phyloP scores from a whole-genome alignment of 2,113 vertebrate genomes.

The Geococcyx californianus region DNA sequence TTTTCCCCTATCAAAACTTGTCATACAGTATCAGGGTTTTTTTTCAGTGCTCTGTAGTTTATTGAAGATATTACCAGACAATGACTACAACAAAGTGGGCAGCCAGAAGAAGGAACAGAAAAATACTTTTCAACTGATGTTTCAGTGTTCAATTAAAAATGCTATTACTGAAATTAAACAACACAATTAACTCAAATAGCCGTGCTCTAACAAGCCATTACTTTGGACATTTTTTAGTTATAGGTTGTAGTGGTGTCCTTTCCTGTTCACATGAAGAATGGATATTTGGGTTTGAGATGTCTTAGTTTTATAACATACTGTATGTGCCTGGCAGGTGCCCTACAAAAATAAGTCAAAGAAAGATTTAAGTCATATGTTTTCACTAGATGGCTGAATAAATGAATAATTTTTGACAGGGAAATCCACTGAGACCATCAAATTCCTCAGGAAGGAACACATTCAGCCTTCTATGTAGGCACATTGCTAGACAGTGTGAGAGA shows the following conservation, averaged over 20 bases:
- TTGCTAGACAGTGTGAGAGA: background rate
- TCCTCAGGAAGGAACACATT: background rate
- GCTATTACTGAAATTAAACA: background rate
- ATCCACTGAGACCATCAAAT: background rate
- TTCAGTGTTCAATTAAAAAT: background rate
- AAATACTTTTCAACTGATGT: background rate
- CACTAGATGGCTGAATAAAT: background rate
- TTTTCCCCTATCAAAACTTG: background rate
- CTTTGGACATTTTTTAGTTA: background rate
- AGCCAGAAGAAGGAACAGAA: background rate
- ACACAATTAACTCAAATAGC: background rate
- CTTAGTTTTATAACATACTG: background rate
- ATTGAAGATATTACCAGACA: background rate
- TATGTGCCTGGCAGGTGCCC: background rate
- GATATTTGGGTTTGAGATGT: background rate
- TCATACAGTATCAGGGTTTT: background rate
- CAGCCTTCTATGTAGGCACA: rapidly evolving
- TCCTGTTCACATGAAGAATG: background rate
- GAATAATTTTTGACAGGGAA: background rate
- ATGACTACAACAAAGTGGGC: background rate
- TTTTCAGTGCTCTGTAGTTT: background rate
- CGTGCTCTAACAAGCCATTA: background rate
- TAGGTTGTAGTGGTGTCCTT: background rate
- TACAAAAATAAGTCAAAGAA: background rate
- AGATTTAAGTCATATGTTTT: background rate